Evolutionary conservation across 2,797 vertebrate species (phyloP), one percentile per base, ranked within the genome.

Genomic region (Cygnus olor): DNA sequence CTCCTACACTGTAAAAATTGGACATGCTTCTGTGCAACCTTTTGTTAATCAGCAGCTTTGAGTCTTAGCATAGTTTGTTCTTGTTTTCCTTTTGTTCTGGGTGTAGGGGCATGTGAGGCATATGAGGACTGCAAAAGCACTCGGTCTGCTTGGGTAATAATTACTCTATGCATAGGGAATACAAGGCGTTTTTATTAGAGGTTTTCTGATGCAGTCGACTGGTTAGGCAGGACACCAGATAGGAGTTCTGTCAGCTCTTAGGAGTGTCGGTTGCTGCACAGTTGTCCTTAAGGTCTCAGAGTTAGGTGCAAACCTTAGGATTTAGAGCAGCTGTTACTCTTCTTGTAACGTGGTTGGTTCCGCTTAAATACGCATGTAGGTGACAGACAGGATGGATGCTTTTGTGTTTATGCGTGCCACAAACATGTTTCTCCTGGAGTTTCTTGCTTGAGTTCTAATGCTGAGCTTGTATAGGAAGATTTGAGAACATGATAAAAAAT

Each of bases 211-310:
- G 8, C 15, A 25, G 14, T 42, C 18, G 11, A 24, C 15, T 42
- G 91, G 14, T 18, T 47, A 42, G 28, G 9, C 34, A 42, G 30
- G 42, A 24, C 38, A 58, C 14, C 42, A 54, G 8, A 7, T 7
- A 36, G 36, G 45, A 72, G 10, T 87, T 64, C 16, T 61, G 3
- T 71, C 25, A 25, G 25, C 20, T 82, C 22, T 69, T 64, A 13
- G 11, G 30, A 56, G 7, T 0, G 0, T 49, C 17, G 16, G 4
- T 34, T 60, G 30, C 45, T 85, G 36, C 24, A 53, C 24, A 30
- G 47, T 69, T 15, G 77, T 77, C 13, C 20, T 69, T 80, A 54
- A 25, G 61, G 40, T 51, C 20, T 14, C 22, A 28, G 32, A 77
- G 24, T 9, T 9, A 73, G 7, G 10, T 80, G 18, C 19, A 54